phyloP scores from a whole-genome alignment of 2,888 invertebrate genomes.

The Torymus auratus region DNA sequence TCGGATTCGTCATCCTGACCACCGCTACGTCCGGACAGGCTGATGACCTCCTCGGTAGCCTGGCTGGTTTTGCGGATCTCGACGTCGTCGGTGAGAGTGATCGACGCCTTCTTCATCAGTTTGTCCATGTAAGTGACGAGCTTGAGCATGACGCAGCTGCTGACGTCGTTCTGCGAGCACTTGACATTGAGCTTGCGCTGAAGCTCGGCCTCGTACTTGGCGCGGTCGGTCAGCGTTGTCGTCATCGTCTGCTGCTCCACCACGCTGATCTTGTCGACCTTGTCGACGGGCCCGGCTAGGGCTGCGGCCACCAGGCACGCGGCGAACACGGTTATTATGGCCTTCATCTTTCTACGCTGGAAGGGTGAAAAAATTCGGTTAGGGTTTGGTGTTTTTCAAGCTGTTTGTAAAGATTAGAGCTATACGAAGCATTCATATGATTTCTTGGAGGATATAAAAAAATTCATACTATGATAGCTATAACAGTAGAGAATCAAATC shows the following conservation, averaged over 20 bases:
- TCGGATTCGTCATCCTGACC: conserved; percentile 78
- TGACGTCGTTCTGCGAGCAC: conserved; percentile 87
- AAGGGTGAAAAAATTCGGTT: background rate
- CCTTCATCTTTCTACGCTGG: conserved; percentile 66
- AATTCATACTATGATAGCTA: too few species aligned
- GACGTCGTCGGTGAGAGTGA: conserved; percentile 86
- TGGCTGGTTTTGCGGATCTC: conserved; percentile 82
- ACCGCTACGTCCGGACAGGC: conserved; percentile 78
- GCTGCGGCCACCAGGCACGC: conserved; percentile 65
- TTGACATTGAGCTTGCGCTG: conserved; percentile 86
- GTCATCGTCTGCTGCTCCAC: conserved; percentile 72
- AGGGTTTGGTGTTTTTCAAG: too few species aligned
- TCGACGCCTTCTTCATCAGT: conserved; percentile 87
- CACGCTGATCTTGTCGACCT: conserved; percentile 72
- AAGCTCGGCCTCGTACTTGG: conserved; percentile 83
- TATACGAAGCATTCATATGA: too few species aligned
- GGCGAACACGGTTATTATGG: conserved; percentile 62
- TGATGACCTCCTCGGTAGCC: conserved; percentile 80
- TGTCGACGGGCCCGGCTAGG: conserved; percentile 71
- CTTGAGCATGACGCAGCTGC: conserved; percentile 90
- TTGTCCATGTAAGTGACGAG: conserved; percentile 89
- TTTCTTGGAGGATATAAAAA: too few species aligned
- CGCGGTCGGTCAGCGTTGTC: conserved; percentile 70
- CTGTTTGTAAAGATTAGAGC: too few species aligned
- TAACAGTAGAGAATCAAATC: too few species aligned